Evolutionary conservation across 1,140 invertebrate genomes (phyloP).

Genomic region (Octopus bimaculoides): DNA sequence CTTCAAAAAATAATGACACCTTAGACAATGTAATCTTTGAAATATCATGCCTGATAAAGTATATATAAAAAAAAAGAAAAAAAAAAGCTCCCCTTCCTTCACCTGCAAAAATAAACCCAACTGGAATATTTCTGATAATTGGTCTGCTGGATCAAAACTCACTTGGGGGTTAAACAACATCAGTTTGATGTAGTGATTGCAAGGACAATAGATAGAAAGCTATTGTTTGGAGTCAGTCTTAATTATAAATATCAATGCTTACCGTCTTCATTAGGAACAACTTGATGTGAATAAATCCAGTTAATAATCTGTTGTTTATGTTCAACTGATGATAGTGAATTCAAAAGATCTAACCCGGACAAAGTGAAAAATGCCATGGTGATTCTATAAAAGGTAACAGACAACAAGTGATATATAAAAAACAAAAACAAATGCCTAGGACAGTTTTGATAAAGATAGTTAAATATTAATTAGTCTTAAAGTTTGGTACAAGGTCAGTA

Average conservation of each 20-base stretch:
- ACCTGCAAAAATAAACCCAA: background rate
- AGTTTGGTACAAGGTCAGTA: too few relatives aligned
- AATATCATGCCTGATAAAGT: too few relatives aligned
- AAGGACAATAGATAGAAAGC: background rate
- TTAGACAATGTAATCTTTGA: too few relatives aligned
- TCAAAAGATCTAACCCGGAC: conserved; percentile 83
- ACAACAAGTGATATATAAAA: too few relatives aligned
- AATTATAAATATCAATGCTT: conserved; percentile 27
- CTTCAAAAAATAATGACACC: too few relatives aligned
- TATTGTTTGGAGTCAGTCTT: background rate
- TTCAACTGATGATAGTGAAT: conserved; percentile 68
- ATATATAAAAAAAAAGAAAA: background rate
- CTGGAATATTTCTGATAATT: background rate
- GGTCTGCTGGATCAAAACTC: background rate
- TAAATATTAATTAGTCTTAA: too few relatives aligned
- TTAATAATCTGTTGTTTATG: conserved; percentile 72
- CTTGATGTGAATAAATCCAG: conserved; percentile 87
- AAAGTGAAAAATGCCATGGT: conserved; percentile 86
- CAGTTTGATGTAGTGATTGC: background rate
- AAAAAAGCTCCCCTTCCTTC: background rate
- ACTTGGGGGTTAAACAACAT: background rate
- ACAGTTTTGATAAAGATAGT: too few relatives aligned
- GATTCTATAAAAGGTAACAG: too few relatives aligned
- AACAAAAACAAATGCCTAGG: too few relatives aligned
- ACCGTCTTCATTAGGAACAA: conserved; percentile 65